Conservation (phyloP, 2,797 vertebrate genomes). For the Steatocranus sp. region DNA sequence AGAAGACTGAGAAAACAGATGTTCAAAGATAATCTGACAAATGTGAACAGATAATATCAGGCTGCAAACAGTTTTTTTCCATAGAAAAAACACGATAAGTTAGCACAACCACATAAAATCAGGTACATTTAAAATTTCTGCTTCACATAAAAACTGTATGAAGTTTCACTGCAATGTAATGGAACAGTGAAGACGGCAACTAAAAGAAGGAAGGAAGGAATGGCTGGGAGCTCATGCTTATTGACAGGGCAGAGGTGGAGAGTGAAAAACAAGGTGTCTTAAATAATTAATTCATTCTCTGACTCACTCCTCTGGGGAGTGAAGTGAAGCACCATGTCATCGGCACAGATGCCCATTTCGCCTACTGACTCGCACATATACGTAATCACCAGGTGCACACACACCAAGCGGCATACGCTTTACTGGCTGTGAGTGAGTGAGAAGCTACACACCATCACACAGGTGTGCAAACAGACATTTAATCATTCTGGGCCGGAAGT, state of each 20-base stretch:
- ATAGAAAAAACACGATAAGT: not conserved
- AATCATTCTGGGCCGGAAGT: slow-evolving; percentile 12
- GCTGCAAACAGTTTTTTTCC: not conserved
- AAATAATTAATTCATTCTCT: slow-evolving; percentile 50
- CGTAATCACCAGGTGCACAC: slow-evolving; percentile 1
- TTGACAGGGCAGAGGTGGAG: slow-evolving; percentile 13
- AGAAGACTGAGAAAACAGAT: not conserved
- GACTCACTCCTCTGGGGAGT: slow-evolving; percentile 51
- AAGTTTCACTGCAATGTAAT: not conserved
- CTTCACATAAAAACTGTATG: not conserved
- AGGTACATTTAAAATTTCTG: not conserved
- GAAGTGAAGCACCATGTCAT: slow-evolving; percentile 16
- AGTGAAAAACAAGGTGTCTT: slow-evolving; percentile 39
- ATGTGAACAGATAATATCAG: not conserved
- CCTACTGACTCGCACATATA: slow-evolving; percentile 9
- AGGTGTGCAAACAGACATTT: slow-evolving; percentile 34
- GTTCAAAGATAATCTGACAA: not conserved
- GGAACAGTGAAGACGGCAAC: not conserved
- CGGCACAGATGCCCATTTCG: not conserved
- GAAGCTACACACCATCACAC: not conserved
- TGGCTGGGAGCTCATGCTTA: not conserved
- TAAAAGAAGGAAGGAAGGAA: not conserved
- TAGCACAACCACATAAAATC: not conserved
- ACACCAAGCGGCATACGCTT: not conserved
- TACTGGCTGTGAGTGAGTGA: not conserved